Evolutionary conservation across 2,888 invertebrate genomes (phyloP), one percentile per base, ranked within the genome.

Genomic region (Chymomyza caudatula): DNA sequence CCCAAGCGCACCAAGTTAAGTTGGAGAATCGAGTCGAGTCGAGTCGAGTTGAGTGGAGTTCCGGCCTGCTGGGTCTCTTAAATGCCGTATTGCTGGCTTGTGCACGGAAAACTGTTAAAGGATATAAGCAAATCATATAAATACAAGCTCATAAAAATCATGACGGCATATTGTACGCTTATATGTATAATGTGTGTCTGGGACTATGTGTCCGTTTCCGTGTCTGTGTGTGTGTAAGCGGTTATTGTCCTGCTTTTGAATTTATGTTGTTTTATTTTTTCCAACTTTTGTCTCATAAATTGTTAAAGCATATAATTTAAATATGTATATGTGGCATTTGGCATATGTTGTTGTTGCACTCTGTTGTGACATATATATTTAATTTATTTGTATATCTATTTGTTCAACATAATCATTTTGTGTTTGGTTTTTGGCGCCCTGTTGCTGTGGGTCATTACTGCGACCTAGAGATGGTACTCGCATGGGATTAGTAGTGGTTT

Each of bases 101-200:
- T 37, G 29, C 29, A 11, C 11, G 29, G 29, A 37, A 37, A 37
- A 37, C 29, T 37, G 29, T 37, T 37, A 37, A 78, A 69, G 78
- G 84, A 78, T 78, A 76, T 71, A 76, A 76, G 86, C 73, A 83
- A 76, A 80, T 78, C 71, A 83, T 83, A 80, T 84, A 80, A 82
- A 85, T 84, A 83, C 74, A 83, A 61, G 81, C 86, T 83, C 86
- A 85, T 82, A 82, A 85, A 82, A 82, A 82, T 85, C 82, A 82
- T 82, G 85, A 65, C 71, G 57, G 79, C 85, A 74, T 77, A 76
- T 85, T 75, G 79, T 69, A 71, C 67, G 54, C 51, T 54, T 42
- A 20, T 54, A 17, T 22, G 51, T 59, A 37, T 11, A 37, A 11
- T 37, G 29, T 37, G 11, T 43, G 15, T 25, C 1, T 43, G 60